Base-by-base conservation (phyloP, 1,140 invertebrate species). In the Saccostrea echinata region DNA sequence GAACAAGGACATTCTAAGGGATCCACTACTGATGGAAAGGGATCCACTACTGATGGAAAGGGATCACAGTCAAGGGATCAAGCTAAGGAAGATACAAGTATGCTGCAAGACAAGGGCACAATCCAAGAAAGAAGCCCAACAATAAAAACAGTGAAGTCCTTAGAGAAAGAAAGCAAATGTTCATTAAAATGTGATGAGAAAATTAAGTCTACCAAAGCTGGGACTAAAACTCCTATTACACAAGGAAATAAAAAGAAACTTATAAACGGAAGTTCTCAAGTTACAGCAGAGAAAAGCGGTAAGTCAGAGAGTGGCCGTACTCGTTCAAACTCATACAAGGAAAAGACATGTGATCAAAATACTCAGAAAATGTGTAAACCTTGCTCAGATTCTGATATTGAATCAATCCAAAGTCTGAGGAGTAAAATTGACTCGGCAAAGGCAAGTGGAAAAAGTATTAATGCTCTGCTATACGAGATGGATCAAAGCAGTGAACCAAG, bases 381-480 rank as follows among this genome's bases (percentile, higher is more conserved):
- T 76, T 71, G 64, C 64, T 71, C 64, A 4, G 68, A 76, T 16
- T 13, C 68, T 30, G 68, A 76, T 2, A 76, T 30, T 24, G 27
- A 76, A 33, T 27, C 68, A 76, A 76, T 76, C 30, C 68, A 76
- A 76, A 27, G 27, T 13, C 16, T 76, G 27, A 76, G 33, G 27
- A 76, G 30, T 33, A 76, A 76, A 33, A 76, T 76, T 11, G 68
- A 76, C 68, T 76, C 68, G 11, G 68, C 68, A 16, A 11, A 27
- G 68, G 68, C 68, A 13, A 76, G 27, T 76, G 68, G 68, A 16
- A 76, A 76, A 33, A 76, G 68, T 76, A 76, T 76, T 27, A 76
- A 76, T 76, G 68, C 68, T 30, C 68, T 76, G 68, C 27, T 76
- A 27, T 76, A 76, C 27, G 24, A 27, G 13, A 76, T 76, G 27